Percentiles rank a stretch among this genome's conserved stretches.
phyloP scores from a whole-genome alignment of 2,113 vertebrate genomes.

The Tragelaphus imberbis region DNA sequence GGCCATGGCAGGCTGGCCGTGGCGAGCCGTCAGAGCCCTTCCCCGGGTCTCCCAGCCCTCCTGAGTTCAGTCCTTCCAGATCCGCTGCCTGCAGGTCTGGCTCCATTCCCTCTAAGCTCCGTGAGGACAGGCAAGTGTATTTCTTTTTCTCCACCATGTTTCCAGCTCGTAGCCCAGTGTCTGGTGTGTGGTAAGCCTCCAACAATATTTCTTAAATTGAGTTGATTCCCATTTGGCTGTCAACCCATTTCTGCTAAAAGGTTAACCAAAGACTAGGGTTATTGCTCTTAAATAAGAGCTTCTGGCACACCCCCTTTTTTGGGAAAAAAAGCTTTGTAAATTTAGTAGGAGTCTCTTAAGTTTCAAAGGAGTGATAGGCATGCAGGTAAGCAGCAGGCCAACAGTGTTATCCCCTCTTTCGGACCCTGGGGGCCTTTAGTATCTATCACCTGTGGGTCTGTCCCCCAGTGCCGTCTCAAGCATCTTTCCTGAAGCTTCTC shows the following conservation, averaged over 20 bases:
- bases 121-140: background rate
- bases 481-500: background rate
- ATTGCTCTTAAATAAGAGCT: background rate
- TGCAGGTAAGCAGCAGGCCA: background rate
- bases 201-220: background rate
- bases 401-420: background rate
- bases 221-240: background rate
- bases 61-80: background rate
- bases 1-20: background rate
- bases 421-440: background rate
- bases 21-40: accelerated
- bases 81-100: background rate
- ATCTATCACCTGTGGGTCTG: background rate
- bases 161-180: background rate
- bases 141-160: background rate
- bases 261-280: background rate
- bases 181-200: background rate
- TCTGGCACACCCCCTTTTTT: background rate
- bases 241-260: background rate
- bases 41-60: background rate
- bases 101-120: background rate
- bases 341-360: background rate
- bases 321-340: background rate
- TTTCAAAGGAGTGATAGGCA: background rate
- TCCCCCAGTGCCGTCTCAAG: background rate